Evolutionary conservation across 2,797 vertebrate species (phyloP).

Genomic region (Gallirallus australis): DNA sequence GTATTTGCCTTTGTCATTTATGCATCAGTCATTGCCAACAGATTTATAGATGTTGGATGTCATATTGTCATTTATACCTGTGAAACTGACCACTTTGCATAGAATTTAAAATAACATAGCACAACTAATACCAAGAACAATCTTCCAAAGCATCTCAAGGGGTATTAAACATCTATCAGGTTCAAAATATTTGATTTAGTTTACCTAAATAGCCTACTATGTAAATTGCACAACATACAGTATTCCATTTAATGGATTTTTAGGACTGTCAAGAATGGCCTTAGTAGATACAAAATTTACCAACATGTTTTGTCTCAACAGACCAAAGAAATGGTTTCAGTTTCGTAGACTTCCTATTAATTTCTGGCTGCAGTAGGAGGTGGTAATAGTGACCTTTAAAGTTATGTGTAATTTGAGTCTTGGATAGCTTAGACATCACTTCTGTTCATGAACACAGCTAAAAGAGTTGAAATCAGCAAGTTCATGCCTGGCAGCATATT

Average conservation of each 20-base stretch:
- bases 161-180: background rate
- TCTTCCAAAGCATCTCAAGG: background rate
- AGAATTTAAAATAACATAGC: background rate
- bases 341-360: background rate
- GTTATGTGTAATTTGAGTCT: background rate
- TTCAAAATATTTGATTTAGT: background rate
- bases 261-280: background rate
- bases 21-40: background rate
- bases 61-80: background rate
- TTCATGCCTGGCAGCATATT: background rate
- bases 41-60: background rate
- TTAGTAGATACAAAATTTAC: background rate
- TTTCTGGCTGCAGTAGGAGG: background rate
- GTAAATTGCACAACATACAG: background rate
- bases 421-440: background rate
- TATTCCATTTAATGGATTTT: background rate
- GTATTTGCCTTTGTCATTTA: background rate
- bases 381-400: background rate
- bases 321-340: background rate
- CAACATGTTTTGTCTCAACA: background rate
- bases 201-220: background rate
- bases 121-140: background rate
- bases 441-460: background rate
- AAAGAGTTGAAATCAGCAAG: background rate
- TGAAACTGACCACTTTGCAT: background rate